phyloP scores from a whole-genome alignment of 2,113 vertebrate species.

The Sclerurus mexicanus region DNA sequence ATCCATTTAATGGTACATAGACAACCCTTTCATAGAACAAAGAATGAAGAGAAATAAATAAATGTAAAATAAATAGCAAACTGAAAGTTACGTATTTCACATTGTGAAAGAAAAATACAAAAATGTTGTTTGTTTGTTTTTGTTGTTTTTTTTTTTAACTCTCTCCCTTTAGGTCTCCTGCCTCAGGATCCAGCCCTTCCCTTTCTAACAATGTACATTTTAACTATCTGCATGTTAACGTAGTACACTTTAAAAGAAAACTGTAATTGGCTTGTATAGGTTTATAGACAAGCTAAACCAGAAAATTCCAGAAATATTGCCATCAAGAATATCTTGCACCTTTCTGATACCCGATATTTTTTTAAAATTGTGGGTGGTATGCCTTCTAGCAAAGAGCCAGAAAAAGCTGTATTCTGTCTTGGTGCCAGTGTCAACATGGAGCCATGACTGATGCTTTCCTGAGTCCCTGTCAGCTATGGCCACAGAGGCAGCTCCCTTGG shows the following conservation, averaged over 20 bases:
- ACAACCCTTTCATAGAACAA: not conserved
- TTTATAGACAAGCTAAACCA: not conserved
- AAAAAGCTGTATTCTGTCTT: not conserved
- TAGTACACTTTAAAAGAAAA: not conserved
- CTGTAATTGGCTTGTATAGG: not conserved
- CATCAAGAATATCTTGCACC: not conserved
- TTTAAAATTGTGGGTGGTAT: not conserved
- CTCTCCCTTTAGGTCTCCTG: not conserved
- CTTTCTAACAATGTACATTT: not conserved
- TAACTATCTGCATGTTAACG: not conserved
- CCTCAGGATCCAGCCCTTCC: not conserved
- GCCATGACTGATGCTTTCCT: constrained; percentile 9
- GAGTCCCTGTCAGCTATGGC: not conserved
- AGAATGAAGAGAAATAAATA: not conserved
- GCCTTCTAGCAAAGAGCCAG: not conserved
- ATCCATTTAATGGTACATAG: not conserved
- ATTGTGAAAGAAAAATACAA: not conserved
- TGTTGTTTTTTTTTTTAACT: not conserved
- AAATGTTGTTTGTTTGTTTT: too few relatives aligned
- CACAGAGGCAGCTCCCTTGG: not conserved
- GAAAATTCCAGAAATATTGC: not conserved
- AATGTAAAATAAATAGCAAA: not conserved
- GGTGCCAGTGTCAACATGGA: not conserved
- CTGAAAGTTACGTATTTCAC: not conserved
- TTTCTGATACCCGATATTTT: not conserved